phyloP scores from a whole-genome alignment of 1,140 invertebrate genomes.

The Radopholus similis region DNA sequence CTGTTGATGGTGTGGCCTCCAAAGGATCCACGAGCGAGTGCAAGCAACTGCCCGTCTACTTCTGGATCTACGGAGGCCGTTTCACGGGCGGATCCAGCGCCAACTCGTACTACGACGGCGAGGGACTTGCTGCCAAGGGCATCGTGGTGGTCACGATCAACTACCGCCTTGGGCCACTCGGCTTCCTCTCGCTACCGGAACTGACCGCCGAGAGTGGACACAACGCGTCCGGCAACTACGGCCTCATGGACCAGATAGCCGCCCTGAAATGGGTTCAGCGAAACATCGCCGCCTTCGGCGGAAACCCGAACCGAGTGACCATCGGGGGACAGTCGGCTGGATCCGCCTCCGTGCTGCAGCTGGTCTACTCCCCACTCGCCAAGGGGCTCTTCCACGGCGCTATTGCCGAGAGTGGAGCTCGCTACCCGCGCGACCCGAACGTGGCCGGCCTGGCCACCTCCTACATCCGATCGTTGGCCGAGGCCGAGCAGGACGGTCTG shows the following conservation, averaged over 20 bases:
- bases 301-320: constrained; percentile 69
- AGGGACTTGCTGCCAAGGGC: background rate
- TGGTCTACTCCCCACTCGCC: background rate
- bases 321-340: constrained; percentile 66
- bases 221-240: no score
- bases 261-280: no score
- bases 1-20: constrained; percentile 61
- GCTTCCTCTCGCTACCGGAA: constrained; percentile 28
- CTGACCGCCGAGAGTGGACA: constrained; percentile 1
- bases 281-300: no score
- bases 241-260: constrained; percentile 74
- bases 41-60: constrained; percentile 71
- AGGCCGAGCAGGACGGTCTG: no score
- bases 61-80: constrained; percentile 72
- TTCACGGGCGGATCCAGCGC: background rate
- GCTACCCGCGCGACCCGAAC: background rate
- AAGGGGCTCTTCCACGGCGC: background rate
- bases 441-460: no score
- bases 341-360: background rate
- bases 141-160: no score
- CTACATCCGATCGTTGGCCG: no score
- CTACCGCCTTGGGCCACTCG: constrained; percentile 20
- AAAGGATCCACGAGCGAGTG: background rate
- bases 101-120: constrained; percentile 60
- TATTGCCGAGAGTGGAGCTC: background rate